phyloP scores from a whole-genome alignment of 1,140 invertebrate genomes.

The Drosophila sulfurigaster region DNA sequence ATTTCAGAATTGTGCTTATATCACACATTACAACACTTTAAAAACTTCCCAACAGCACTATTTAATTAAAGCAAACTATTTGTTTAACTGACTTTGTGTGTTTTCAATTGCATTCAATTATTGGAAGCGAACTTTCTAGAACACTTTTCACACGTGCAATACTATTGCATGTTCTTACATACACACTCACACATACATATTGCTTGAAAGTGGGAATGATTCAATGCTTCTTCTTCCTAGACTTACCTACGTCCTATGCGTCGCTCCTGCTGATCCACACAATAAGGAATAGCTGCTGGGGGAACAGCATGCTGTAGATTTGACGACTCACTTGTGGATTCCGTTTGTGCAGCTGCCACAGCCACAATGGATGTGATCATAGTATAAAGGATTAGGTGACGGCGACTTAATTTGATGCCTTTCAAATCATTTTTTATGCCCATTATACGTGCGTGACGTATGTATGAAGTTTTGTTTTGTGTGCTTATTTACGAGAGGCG shows the following conservation, averaged over 20 bases:
- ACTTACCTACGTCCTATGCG: slow-evolving; percentile 75
- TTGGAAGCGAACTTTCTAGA: slow-evolving; percentile 54
- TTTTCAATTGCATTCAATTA: slow-evolving; percentile 31
- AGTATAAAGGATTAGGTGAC: slow-evolving; percentile 61
- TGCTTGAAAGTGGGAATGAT: background rate
- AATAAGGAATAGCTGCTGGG: slow-evolving; percentile 61
- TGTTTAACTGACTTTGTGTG: slow-evolving; percentile 23
- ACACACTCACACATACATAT: slow-evolving; percentile 30
- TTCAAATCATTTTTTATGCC: slow-evolving; percentile 73
- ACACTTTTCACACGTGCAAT: slow-evolving; percentile 36
- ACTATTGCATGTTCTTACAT: background rate
- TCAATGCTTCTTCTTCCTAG: slow-evolving; percentile 18
- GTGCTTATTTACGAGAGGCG: background rate
- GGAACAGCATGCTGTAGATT: slow-evolving; percentile 29
- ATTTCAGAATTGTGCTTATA: background rate
- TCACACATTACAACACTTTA: slow-evolving; percentile 11
- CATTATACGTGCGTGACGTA: slow-evolving; percentile 62
- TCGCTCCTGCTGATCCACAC: slow-evolving; percentile 68
- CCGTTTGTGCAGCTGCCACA: slow-evolving; percentile 37
- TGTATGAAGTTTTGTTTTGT: slow-evolving; percentile 21
- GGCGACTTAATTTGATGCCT: slow-evolving; percentile 54
- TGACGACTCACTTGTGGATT: slow-evolving; percentile 27
- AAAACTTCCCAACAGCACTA: slow-evolving; percentile 1
- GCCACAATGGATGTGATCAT: slow-evolving; percentile 73
- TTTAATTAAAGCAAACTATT: slow-evolving; percentile 11